Evolutionary conservation across 1,140 invertebrate genomes (phyloP).

Genomic region (Hirudo medicinalis): DNA sequence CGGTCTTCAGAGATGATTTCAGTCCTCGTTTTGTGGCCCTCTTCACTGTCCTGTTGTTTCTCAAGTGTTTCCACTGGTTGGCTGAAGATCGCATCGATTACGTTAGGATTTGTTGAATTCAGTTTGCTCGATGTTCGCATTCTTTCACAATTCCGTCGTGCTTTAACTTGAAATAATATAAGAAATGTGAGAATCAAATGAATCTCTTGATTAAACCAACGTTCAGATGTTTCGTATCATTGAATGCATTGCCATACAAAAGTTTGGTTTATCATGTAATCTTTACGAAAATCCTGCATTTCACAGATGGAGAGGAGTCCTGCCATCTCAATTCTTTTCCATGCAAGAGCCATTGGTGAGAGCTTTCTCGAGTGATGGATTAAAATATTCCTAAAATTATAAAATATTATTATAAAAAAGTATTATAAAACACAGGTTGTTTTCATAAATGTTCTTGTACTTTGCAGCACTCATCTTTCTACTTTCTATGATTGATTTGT

Average conservation of each 20-base stretch:
- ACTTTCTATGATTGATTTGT: slow-evolving; percentile 66
- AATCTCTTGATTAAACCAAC: too few species aligned
- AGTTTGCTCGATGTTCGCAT: too few species aligned
- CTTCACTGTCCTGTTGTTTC: slow-evolving; percentile 86
- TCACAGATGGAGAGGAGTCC: slow-evolving; percentile 96
- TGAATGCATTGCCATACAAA: too few species aligned
- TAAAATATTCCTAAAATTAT: neutral
- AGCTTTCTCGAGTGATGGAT: slow-evolving; percentile 24
- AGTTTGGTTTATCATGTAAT: neutral
- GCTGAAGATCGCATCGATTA: slow-evolving; percentile 97
- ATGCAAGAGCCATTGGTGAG: slow-evolving; percentile 72
- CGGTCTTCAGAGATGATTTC: slow-evolving; percentile 97
- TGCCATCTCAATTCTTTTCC: slow-evolving; percentile 86
- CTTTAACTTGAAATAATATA: too few species aligned
- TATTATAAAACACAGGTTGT: too few species aligned
- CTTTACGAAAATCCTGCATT: slow-evolving; percentile 11
- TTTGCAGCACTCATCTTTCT: slow-evolving; percentile 57
- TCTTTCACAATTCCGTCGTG: too few species aligned
- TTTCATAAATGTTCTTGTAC: slow-evolving; percentile 3
- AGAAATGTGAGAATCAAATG: too few species aligned
- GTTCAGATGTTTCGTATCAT: too few species aligned
- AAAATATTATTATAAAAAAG: too few species aligned
- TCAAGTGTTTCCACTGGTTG: slow-evolving; percentile 99
- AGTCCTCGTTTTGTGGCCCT: slow-evolving; percentile 94
- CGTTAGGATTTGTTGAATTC: slow-evolving; percentile 53